Evolutionary conservation across 2,888 invertebrate genomes (phyloP), one percentile per base, ranked within the genome.

Genomic region (Mellilla xanthometata): DNA sequence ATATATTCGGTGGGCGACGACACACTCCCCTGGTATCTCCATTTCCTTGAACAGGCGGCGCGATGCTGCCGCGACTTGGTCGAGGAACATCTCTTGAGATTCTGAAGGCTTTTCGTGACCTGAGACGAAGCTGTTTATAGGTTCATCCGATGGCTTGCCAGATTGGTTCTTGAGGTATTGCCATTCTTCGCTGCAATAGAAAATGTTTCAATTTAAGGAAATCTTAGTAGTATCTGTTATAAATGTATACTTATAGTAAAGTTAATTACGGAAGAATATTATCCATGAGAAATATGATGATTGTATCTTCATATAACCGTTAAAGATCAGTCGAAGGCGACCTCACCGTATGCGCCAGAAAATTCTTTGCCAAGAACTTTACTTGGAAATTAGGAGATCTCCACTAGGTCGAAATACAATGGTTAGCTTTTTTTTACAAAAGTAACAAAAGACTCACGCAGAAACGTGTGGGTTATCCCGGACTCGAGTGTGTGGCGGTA

Each of bases 381-480:
- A n/a, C n/a, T n/a, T n/a, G n/a, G n/a, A n/a, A n/a, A n/a, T n/a
- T n/a, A n/a, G n/a, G n/a, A n/a, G n/a, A n/a, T n/a, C n/a, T n/a
- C n/a, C n/a, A n/a, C n/a, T n/a, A n/a, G 15, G 15, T 5, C 2
- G 15, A 3, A 15, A 5, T 3, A 15, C 5, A 15, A 15, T 2
- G 15, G 15, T 5, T 15, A 15, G 2, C 5, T 15, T 15, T 3
- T 15, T 15, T 15, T 15, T 15, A 15, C 3, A 4, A 2, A 2
- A 28, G 1, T 29, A 12, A 33, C 23, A 8, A 15, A 9, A 9
- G 60, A 92, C 94, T 92, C 84, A 96, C 96, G 95, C 95, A 8
- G 98, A 98, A 0, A 99, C 96, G 74, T 99, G 98, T 1, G 98
- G 96, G 86, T 99, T 99, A 60, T 97, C 96, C 49, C 99, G 90